Evolutionary conservation across 2,888 invertebrate species (phyloP).

Genomic region (Leptinotarsa peninsularis): DNA sequence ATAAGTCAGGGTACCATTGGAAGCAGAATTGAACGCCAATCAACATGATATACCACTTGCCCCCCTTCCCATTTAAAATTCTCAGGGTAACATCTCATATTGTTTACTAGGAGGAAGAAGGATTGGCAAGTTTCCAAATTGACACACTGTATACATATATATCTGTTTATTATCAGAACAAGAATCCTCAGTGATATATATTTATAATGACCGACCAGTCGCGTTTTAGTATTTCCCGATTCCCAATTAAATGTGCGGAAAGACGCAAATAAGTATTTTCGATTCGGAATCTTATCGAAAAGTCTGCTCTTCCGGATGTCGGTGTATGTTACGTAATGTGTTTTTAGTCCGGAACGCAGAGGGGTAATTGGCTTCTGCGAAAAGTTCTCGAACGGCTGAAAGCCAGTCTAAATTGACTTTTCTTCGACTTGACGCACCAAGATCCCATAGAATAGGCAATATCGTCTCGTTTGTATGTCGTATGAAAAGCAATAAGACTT

Average conservation of each 20-base stretch:
- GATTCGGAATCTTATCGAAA: neutral
- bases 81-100: too few relatives aligned
- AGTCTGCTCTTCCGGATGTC: neutral
- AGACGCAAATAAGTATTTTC: neutral
- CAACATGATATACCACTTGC: too few relatives aligned
- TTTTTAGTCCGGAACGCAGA: neutral
- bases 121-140: too few relatives aligned
- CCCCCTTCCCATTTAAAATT: too few relatives aligned
- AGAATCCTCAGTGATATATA: too few relatives aligned
- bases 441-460: conserved; percentile 1
- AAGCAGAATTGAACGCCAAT: too few relatives aligned
- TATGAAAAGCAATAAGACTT: conserved; percentile 1
- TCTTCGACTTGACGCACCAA: neutral
- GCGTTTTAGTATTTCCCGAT: neutral
- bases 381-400: neutral
- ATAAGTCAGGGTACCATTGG: too few relatives aligned
- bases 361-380: neutral
- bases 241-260: neutral
- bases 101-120: too few relatives aligned
- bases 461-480: neutral
- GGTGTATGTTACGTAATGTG: neutral
- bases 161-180: too few relatives aligned
- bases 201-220: too few relatives aligned
- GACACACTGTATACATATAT: too few relatives aligned
- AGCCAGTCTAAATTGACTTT: neutral